These are phyloP conservation scores for Cyanistes caeruleus DNA, from an alignment of 2,113 vertebrate genomes.

Conservation along the genomic window DNA sequence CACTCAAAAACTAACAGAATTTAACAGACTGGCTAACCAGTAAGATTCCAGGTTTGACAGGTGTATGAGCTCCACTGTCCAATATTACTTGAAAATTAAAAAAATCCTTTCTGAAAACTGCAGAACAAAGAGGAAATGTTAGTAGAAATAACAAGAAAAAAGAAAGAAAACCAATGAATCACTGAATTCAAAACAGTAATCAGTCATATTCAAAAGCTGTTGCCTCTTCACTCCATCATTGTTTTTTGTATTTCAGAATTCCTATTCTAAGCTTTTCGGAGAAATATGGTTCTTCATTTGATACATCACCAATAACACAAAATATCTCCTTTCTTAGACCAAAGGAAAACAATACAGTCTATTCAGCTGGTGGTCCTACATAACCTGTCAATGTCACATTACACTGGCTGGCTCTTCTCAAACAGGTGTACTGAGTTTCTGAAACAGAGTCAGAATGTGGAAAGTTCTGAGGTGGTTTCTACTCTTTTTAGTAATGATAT, in stretches of 20 bases:
- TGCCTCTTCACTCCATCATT: neutral
- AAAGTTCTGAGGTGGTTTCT: neutral
- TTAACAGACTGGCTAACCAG: neutral
- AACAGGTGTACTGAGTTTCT: neutral
- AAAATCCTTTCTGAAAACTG: conserved; percentile 24
- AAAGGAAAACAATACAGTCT: neutral
- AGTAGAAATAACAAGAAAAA: conserved; percentile 22
- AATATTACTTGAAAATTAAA: neutral
- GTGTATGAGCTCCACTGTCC: neutral
- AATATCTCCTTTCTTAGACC: neutral
- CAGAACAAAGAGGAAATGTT: neutral
- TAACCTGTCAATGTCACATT: neutral
- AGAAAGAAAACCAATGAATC: conserved; percentile 23
- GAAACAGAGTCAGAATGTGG: neutral
- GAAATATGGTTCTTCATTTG: conserved; percentile 20
- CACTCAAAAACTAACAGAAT: neutral
- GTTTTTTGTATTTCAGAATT: conserved; percentile 15
- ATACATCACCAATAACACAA: neutral
- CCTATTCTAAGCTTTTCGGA: conserved; percentile 40
- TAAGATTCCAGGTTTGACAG: neutral
- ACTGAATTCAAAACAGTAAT: conserved; percentile 32
- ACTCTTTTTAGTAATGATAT: neutral
- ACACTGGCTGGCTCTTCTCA: neutral
- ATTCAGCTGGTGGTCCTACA: neutral
- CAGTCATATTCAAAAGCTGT: conserved; percentile 33